Base-by-base conservation (phyloP, 2,888 invertebrate genomes). In the Heliconius cydno region DNA sequence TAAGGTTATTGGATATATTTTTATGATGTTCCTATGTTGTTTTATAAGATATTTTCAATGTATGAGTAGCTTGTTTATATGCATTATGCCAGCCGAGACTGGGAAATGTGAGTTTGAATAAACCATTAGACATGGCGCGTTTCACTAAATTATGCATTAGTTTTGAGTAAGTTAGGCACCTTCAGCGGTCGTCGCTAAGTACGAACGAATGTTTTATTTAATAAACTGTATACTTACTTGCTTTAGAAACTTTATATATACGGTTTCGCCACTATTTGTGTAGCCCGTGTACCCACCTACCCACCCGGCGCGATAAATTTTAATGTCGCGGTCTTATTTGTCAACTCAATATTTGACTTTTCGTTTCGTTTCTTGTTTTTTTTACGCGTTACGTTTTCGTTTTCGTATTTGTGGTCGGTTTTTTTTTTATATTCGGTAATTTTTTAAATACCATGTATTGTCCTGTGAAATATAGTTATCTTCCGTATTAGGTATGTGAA, bases 121-220 rank as follows among this genome's bases (percentile, higher is more conserved):
- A 94, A 92, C 92, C 88, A 94, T 93, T 86, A 90, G 88, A 85
- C 88, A 90, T 88, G 89, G 90, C 91, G 92, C 90, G 91, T 90
- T 88, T 87, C 88, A 90, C 91, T 94, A 91, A 94, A 94, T 92
- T 94, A 94, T 94, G 92, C 91, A 94, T 89, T 90, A 92, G 92
- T 93, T 93, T 94, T 93, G 92, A 94, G 91, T 93, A 92, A 93
- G 89, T 94, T 91, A 90, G 89, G 89, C 92, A 92, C 92, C 93
- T 93, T 89, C 87, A 87, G 89, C 88, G 85, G 86, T 86, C 88
- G 85, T 84, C 87, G 85, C 90, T 92, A 90, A 93, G 91, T 91
- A 90, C 88, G 85, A 83, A 86, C 86, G 88, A 85, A 90, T 92
- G 92, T 92, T 93, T 92, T 94, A 94, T 94, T 92, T 89, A 92